These are phyloP conservation scores for Onychomys leucogaster DNA, from an alignment of 2,797 vertebrate genomes.

Conservation along the genomic window DNA sequence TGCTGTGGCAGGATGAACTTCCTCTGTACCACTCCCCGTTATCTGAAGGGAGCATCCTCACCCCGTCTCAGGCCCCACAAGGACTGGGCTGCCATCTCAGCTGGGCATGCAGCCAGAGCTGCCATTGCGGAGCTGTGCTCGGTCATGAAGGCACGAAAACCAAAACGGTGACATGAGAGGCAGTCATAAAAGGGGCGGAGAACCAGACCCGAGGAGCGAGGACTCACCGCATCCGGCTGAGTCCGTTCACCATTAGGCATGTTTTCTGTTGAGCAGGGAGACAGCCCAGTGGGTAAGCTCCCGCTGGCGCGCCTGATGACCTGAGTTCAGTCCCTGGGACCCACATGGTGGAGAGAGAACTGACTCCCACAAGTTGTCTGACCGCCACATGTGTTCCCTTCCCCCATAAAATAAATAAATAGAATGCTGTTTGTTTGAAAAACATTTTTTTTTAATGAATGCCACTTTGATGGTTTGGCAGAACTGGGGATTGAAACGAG, in stretches of 20 bases:
- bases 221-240: background rate
- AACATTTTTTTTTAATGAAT: background rate
- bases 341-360: background rate
- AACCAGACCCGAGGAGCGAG: background rate
- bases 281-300: too few relatives aligned
- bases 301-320: background rate
- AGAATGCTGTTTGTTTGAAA: background rate
- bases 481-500: background rate
- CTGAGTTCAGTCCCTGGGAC: background rate
- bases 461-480: background rate
- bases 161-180: background rate
- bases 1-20: background rate
- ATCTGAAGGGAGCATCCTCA: background rate
- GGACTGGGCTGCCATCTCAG: background rate
- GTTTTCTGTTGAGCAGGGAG: background rate
- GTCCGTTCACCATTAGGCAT: background rate
- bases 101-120: background rate
- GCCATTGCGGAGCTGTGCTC: background rate
- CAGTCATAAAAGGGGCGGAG: background rate
- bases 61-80: background rate
- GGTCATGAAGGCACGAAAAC: background rate
- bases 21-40: background rate
- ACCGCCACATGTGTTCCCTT: background rate
- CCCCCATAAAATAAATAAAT: background rate
- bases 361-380: background rate